A percentile compares a stretch with the other conserved stretches of the same genome.
Conservation (phyloP, 2,113 vertebrate species). For the Otis tarda region DNA sequence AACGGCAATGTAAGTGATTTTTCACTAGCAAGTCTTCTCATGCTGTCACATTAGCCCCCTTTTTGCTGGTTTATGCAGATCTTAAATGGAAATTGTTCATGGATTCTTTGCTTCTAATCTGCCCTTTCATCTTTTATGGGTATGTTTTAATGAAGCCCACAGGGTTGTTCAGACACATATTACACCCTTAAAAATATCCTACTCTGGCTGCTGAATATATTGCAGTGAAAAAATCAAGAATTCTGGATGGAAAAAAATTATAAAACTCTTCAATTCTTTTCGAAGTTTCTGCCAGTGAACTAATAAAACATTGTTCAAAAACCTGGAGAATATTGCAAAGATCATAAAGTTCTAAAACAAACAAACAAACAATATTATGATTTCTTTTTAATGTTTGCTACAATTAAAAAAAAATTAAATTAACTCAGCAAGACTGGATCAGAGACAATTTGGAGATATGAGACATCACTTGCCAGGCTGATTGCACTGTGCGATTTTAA, state of each 20-base stretch:
- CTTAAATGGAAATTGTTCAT: neutral
- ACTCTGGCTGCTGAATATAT: neutral
- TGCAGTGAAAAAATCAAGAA: neutral
- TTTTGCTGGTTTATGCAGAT: neutral
- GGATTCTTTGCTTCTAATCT: neutral
- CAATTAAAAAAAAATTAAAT: slow-evolving; percentile 37
- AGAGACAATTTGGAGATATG: neutral
- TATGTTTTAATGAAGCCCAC: neutral
- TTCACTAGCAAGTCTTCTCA: neutral
- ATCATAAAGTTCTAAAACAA: neutral
- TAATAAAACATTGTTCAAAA: neutral
- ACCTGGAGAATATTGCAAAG: neutral
- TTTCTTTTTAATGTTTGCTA: slow-evolving; percentile 23
- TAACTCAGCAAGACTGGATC: neutral
- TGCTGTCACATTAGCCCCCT: neutral
- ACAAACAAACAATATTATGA: neutral
- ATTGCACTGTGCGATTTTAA: neutral
- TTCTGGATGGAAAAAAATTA: neutral
- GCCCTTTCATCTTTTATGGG: neutral
- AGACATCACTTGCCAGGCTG: neutral
- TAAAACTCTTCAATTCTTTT: neutral
- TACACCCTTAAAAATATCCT: neutral
- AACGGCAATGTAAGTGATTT: neutral
- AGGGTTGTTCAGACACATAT: neutral
- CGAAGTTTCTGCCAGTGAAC: neutral